phyloP scores from a whole-genome alignment of 2,797 vertebrate genomes.

The Pangasius djambal region DNA sequence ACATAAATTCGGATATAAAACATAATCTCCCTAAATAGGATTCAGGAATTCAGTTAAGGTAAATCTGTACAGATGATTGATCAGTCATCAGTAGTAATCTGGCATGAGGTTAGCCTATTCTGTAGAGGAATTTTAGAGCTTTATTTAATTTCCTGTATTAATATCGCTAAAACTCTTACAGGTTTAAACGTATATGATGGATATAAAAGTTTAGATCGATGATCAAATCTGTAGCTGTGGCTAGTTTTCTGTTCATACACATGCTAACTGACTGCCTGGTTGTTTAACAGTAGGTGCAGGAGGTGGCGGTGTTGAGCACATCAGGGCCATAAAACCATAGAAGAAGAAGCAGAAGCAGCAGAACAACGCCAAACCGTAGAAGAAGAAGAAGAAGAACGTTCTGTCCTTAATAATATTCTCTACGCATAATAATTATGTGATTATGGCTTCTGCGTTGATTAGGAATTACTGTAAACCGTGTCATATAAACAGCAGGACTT shows the following conservation, averaged over 20 bases:
- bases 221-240: background rate
- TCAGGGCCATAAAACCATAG: background rate
- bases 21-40: background rate
- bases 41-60: background rate
- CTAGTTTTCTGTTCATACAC: background rate
- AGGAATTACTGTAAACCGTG: slow-evolving; percentile 23
- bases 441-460: slow-evolving; percentile 39
- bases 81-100: background rate
- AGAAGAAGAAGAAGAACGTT: background rate
- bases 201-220: background rate
- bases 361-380: no score
- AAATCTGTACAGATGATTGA: background rate
- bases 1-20: background rate
- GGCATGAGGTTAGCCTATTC: background rate
- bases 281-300: background rate
- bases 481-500: background rate
- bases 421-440: background rate
- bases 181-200: background rate
- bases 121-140: background rate
- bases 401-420: background rate
- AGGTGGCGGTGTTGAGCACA: background rate
- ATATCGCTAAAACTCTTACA: background rate
- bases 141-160: no score
- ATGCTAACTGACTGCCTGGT: background rate
- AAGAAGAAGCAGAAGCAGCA: background rate